Conservation (phyloP, 2,113 vertebrate species). For the Artemisiospiza belli region DNA sequence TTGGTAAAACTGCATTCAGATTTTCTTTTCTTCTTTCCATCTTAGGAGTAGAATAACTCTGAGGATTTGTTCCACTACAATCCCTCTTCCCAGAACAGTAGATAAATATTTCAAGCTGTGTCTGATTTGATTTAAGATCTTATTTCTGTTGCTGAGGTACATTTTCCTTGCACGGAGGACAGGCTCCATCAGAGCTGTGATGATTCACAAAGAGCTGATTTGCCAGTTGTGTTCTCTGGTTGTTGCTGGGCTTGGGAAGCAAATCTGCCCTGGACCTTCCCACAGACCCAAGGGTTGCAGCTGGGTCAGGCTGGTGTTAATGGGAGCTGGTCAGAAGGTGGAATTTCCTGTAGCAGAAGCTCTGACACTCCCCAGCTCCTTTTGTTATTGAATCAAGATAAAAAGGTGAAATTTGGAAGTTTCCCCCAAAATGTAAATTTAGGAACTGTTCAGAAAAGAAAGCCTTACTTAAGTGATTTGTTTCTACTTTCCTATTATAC, state of each 20-base stretch:
- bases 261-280: neutral
- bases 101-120: slow-evolving; percentile 9
- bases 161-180: slow-evolving; percentile 1
- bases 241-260: slow-evolving; percentile 20
- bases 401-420: neutral
- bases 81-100: slow-evolving; percentile 1
- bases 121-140: slow-evolving; percentile 37
- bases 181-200: neutral
- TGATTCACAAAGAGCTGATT: neutral
- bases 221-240: neutral
- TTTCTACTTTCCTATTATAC: neutral
- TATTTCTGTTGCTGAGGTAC: slow-evolving; percentile 46
- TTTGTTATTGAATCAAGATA: neutral
- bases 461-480: neutral
- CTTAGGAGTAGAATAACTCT: neutral
- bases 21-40: neutral
- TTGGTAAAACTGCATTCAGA: neutral
- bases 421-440: neutral
- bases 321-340: neutral
- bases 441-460: neutral
- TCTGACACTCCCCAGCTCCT: neutral
- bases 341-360: neutral
- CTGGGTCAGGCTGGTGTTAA: neutral
- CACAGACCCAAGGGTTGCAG: neutral
- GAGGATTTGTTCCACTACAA: neutral